Evolutionary conservation across 2,797 vertebrate genomes (phyloP), one percentile per base, ranked within the genome.

Genomic region (Platyrinchus mystaceus): DNA sequence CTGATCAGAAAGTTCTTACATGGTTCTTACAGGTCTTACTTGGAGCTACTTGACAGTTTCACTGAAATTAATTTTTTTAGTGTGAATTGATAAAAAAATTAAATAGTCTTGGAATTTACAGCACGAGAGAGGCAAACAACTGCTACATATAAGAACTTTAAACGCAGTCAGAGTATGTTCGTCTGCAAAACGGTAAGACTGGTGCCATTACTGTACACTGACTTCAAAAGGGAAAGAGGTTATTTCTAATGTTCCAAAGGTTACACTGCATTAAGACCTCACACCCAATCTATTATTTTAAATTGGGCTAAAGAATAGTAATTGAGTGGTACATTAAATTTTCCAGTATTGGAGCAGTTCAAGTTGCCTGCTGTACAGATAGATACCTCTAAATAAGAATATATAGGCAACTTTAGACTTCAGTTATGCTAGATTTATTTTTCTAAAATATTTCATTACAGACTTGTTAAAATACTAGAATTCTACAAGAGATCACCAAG

Each of bases 161-260:
- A 92, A 87, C 50, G 43, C 37, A 95, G 87, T 84, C 59, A 79
- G 70, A 95, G 50, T 92, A 96, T 55, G 63, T 91, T 92, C 28
- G 5, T 74, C 93, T 89, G 60, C 21, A 62, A 74, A 96, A 79
- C 4, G 16, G 59, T 92, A 97, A 97, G 94, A 97, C 69, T 87
- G 87, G 96, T 97, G 69, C 53, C 56, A 95, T 95, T 96, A 96
- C 84, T 93, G 60, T 93, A 96, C 77, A 94, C 84, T 66, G 80
- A 95, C 74, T 96, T 96, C 94, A 88, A 47, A 88, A 92, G 76
- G 87, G 59, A 96, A 97, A 94, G 86, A 95, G 94, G 95, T 97
- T 97, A 97, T 97, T 97, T 97, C 95, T 97, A 97, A 97, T 95
- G 96, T 98, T 98, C 97, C 97, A 96, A 97, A 98, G 97, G 97